Base-by-base conservation (phyloP, 2,113 vertebrate genomes). In the Alectura lathami region DNA sequence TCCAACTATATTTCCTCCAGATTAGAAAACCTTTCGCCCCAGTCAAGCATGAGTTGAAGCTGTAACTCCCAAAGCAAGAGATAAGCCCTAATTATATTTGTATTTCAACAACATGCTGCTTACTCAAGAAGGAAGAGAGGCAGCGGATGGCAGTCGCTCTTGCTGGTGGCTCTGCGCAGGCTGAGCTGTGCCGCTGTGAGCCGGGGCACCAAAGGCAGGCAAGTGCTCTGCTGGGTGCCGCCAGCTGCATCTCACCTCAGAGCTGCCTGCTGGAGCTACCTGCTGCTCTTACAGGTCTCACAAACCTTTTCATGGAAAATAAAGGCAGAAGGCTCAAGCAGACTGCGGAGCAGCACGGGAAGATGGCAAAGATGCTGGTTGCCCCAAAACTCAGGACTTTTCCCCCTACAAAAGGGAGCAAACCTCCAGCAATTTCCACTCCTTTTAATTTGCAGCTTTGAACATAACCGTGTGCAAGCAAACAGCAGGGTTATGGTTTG, bases 371-470 rank as follows among this genome's bases (percentile, higher is more conserved):
- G 59, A 78, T 12, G 38, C 2, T 1, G 21, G 26, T 11, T 5
- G 36, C 8, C 23, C 88, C 88, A 51, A 67, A 88, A 84, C 64
- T 72, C 70, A 32, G 50, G 48, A 34, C 45, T 66, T 66, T n/a
- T 63, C 14, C 23, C n/a, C 18, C 8, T 0, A 0, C 11, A 18
- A 43, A 42, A 50, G 34, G 73, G 74, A 30, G 56, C 81, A 77
- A 93, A 20, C 32, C 73, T 74, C 56, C 86, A 85, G 73, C 38
- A 34, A 72, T 59, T 89, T 69, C 86, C 4, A 2, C 42, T 83
- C 45, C 84, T 89, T 85, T 94, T 89, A 59, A 83, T 10, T 53
- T 24, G 34, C 50, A 60, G 64, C 92, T 96, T 93, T 93, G 86
- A 91, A 89, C 69, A 29, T 17, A 76, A 62, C 53, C 86, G 76